phyloP scores from a whole-genome alignment of 1,140 invertebrate species.

The Papilio aristodemus region DNA sequence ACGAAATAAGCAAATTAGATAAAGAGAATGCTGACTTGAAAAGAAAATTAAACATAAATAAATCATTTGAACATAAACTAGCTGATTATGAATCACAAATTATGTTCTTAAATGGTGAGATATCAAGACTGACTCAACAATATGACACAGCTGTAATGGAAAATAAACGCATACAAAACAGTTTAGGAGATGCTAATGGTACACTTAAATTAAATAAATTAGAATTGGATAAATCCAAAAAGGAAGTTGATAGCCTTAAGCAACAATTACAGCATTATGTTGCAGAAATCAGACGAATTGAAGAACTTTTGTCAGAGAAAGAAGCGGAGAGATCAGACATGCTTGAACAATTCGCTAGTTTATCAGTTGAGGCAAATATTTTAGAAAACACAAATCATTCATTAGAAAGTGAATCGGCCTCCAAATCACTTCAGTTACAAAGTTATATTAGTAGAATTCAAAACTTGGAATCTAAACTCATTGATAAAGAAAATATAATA shows the following conservation, averaged over 20 bases:
- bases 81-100: constrained; percentile 81
- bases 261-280: constrained; percentile 87
- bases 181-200: constrained; percentile 79
- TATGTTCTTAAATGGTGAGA: constrained; percentile 76
- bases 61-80: constrained; percentile 80
- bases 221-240: constrained; percentile 83
- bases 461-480: constrained; percentile 64
- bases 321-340: constrained; percentile 86
- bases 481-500: constrained; percentile 71
- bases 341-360: constrained; percentile 86
- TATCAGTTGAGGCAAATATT: constrained; percentile 85
- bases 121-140: constrained; percentile 71
- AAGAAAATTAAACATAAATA: constrained; percentile 69
- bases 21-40: constrained; percentile 69
- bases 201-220: constrained; percentile 72
- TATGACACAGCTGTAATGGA: constrained; percentile 81
- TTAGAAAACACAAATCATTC: constrained; percentile 87
- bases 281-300: constrained; percentile 85
- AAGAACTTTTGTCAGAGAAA: constrained; percentile 85
- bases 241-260: constrained; percentile 85
- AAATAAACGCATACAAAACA: constrained; percentile 84
- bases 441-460: constrained; percentile 68
- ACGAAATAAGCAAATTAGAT: constrained; percentile 69
- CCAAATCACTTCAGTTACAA: constrained; percentile 79
- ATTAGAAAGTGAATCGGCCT: constrained; percentile 85